Evolutionary conservation across 2,113 vertebrate genomes (phyloP).

Genomic region (Entelurus aequoreus): DNA sequence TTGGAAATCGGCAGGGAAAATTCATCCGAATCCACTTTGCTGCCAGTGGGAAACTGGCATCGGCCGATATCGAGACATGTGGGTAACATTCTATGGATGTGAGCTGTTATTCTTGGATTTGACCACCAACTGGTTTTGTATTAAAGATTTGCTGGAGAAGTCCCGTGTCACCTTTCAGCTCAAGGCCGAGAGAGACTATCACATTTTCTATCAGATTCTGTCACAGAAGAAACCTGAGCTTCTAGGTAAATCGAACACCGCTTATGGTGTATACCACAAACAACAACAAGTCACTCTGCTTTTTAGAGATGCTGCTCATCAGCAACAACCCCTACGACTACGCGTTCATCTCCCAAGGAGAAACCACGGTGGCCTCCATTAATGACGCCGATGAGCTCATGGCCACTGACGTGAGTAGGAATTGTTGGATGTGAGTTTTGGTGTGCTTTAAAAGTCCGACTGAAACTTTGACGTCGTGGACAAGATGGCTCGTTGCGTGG

Average conservation of each 20-base stretch:
- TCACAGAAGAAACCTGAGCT: constrained; percentile 88
- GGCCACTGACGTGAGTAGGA: constrained; percentile 63
- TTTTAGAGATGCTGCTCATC: constrained; percentile 73
- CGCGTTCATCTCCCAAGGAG: constrained; percentile 71
- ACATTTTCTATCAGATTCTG: constrained; percentile 92
- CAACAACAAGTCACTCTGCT: not conserved
- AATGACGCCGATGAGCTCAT: constrained; percentile 64
- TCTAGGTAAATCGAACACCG: constrained; percentile 66
- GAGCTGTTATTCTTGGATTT: not conserved
- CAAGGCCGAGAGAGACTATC: constrained; percentile 86
- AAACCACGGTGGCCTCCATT: constrained; percentile 65
- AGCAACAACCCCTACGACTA: constrained; percentile 73
- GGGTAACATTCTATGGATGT: constrained; percentile 44
- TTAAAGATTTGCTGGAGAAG: constrained; percentile 85
- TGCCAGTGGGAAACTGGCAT: constrained; percentile 80
- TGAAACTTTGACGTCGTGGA: too few relatives aligned
- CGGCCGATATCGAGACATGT: constrained; percentile 88
- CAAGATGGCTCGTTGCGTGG: too few relatives aligned
- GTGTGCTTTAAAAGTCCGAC: not conserved
- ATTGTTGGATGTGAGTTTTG: not conserved
- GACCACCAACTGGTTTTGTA: not conserved
- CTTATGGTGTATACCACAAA: not conserved
- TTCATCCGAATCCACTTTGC: constrained; percentile 88
- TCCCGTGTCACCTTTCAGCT: constrained; percentile 88
- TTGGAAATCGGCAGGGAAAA: constrained; percentile 71